Evolutionary conservation across 2,113 vertebrate species (phyloP).

Genomic region (Oplegnathus fasciatus): DNA sequence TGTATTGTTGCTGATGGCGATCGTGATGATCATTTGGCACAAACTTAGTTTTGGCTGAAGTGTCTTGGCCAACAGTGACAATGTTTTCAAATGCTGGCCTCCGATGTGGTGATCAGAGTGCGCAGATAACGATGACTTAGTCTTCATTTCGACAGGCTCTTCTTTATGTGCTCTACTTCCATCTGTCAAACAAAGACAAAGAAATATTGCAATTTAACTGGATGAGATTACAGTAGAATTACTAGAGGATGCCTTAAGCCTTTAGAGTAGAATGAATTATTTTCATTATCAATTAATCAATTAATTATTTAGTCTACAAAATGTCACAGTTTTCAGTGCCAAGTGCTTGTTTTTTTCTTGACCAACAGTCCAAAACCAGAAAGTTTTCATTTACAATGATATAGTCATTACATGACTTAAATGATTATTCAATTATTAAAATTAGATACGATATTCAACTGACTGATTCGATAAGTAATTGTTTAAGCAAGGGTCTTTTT

Average conservation of each 20-base stretch:
- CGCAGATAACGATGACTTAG: slow-evolving; percentile 58
- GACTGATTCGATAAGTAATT: too few species aligned
- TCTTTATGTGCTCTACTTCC: slow-evolving; percentile 99
- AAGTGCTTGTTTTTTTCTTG: neutral
- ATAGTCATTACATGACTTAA: neutral
- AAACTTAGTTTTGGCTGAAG: slow-evolving; percentile 90
- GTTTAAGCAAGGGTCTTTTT: too few species aligned
- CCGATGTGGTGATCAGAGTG: slow-evolving; percentile 75
- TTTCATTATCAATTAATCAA: neutral
- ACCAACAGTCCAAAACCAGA: neutral
- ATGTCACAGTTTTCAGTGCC: neutral
- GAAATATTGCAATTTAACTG: neutral
- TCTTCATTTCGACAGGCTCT: slow-evolving; percentile 94
- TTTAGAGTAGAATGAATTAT: neutral
- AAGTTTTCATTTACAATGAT: neutral
- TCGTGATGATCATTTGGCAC: slow-evolving; percentile 90
- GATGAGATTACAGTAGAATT: neutral
- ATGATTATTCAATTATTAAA: too few species aligned
- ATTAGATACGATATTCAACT: too few species aligned
- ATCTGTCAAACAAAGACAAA: slow-evolving; percentile 84
- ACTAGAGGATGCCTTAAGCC: too few species aligned
- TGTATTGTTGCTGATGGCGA: slow-evolving; percentile 54
- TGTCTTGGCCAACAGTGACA: slow-evolving; percentile 80
- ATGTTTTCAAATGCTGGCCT: slow-evolving; percentile 77
- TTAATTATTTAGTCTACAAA: too few species aligned